Evolutionary conservation across 2,797 vertebrate species (phyloP).

Genomic region (Brachymystax lenok): DNA sequence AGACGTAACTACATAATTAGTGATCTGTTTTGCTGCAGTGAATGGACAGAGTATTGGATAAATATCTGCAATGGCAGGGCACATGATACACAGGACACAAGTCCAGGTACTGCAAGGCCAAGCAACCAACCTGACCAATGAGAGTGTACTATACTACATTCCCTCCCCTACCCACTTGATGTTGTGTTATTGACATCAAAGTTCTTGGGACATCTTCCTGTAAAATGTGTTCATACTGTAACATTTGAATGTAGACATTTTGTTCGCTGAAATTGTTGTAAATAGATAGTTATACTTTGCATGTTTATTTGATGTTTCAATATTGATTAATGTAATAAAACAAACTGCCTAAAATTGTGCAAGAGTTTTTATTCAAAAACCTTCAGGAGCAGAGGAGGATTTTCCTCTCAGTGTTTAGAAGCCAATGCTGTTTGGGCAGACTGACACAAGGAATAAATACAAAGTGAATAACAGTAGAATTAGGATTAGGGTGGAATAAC

Average conservation of each 20-base stretch:
- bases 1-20: conserved; percentile 1
- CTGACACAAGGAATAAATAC: no score
- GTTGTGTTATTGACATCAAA: conserved; percentile 37
- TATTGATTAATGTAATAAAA: conserved; percentile 73
- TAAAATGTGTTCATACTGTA: conserved; percentile 68
- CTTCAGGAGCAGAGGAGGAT: background rate
- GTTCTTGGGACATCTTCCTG: conserved; percentile 55
- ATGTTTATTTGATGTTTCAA: conserved; percentile 78
- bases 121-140: conserved; percentile 17
- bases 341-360: background rate
- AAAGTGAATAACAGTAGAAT: no score
- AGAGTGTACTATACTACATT: conserved; percentile 2
- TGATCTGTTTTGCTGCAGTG: conserved; percentile 9
- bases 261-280: conserved; percentile 66
- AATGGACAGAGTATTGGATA: conserved; percentile 24
- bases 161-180: conserved; percentile 10
- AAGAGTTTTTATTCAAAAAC: background rate
- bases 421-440: background rate
- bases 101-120: conserved; percentile 5
- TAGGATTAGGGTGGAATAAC: no score
- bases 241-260: conserved; percentile 56
- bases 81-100: conserved; percentile 12
- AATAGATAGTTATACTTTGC: conserved; percentile 71
- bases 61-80: conserved; percentile 2
- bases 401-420: background rate